Conservation (phyloP, 2,888 invertebrate species). For the Acholoe squamosa region DNA sequence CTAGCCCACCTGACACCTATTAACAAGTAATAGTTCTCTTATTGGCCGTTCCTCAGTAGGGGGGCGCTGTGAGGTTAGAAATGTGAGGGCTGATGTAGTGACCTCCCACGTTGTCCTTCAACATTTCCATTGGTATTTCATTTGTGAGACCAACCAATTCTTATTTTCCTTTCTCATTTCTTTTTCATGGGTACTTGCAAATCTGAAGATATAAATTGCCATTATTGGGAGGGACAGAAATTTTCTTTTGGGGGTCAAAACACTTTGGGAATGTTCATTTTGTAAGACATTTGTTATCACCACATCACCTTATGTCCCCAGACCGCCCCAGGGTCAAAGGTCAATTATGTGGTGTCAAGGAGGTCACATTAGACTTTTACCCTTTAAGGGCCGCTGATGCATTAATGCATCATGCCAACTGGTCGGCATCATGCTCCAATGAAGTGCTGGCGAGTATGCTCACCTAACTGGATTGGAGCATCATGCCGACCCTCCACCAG, state of each 20-base stretch:
- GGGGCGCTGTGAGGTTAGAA: background rate
- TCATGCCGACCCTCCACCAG: too few species aligned
- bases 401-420: too few species aligned
- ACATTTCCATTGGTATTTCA: background rate
- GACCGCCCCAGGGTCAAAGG: background rate
- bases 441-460: too few species aligned
- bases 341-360: background rate
- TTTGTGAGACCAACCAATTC: background rate
- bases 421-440: too few species aligned
- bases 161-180: too few species aligned
- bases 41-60: slow-evolving; percentile 10
- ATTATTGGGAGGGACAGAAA: too few species aligned
- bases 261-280: background rate
- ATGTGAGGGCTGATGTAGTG: too few species aligned
- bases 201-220: too few species aligned
- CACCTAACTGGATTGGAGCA: too few species aligned
- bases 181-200: too few species aligned
- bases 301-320: background rate
- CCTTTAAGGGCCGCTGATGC: too few species aligned
- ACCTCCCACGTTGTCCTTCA: background rate
- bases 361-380: background rate
- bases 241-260: too few species aligned
- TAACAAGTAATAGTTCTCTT: background rate
- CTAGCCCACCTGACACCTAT: background rate
- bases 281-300: background rate